Conservation (phyloP, 2,888 invertebrate species). For the Phengaris alcon region DNA sequence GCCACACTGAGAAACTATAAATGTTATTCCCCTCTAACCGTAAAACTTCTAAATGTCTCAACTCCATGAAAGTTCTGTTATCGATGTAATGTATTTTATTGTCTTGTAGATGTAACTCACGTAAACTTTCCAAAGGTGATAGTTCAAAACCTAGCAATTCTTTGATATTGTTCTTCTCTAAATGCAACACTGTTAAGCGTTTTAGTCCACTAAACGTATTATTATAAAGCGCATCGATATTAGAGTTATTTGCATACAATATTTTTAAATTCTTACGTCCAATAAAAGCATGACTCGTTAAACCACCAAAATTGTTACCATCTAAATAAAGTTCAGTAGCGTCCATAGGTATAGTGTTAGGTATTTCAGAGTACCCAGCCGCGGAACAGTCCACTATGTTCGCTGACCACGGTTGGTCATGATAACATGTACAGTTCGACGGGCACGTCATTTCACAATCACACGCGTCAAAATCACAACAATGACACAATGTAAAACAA, state of each 20-base stretch:
- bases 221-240: constrained; percentile 90
- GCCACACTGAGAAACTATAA: constrained; percentile 91
- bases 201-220: constrained; percentile 94
- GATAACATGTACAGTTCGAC: constrained; percentile 95
- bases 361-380: constrained; percentile 89
- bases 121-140: constrained; percentile 87
- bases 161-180: constrained; percentile 91
- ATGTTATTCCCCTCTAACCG: constrained; percentile 91
- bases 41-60: constrained; percentile 90
- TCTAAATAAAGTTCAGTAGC: constrained; percentile 96
- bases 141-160: constrained; percentile 90
- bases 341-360: constrained; percentile 95
- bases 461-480: constrained; percentile 97
- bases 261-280: constrained; percentile 94
- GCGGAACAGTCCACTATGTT: constrained; percentile 95
- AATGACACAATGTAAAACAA: constrained; percentile 96
- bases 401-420: constrained; percentile 95
- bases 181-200: constrained; percentile 87
- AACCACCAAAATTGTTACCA: constrained; percentile 92
- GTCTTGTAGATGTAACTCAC: constrained; percentile 92
- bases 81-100: constrained; percentile 90
- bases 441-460: constrained; percentile 99
- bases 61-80: constrained; percentile 89
- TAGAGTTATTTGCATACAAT: constrained; percentile 92
- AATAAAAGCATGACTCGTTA: constrained; percentile 93